Percentiles rank a stretch among this genome's conserved stretches.
These are phyloP conservation scores for Cyrtodaria siliqua DNA, from an alignment of 2,888 invertebrate species.

Conservation along the genomic window DNA sequence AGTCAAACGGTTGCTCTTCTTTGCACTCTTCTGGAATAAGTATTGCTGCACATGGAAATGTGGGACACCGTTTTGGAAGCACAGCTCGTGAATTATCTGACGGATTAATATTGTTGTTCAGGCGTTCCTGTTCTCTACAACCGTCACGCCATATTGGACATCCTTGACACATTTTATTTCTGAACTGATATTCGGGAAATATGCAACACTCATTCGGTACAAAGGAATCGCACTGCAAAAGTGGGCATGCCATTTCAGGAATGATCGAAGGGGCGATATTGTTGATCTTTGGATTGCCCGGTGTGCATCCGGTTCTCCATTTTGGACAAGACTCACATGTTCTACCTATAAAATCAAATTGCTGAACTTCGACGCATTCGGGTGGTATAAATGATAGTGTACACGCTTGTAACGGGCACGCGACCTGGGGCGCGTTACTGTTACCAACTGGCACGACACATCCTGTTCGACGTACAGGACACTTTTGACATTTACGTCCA, in stretches of 20 bases:
- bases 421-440: not conserved
- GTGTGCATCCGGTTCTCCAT: conserved; percentile 36
- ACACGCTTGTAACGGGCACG: conserved; percentile 38
- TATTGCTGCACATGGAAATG: conserved; percentile 30
- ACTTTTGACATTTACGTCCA: conserved; percentile 46
- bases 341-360: conserved; percentile 19
- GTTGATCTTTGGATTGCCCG: not conserved
- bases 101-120: not conserved
- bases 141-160: conserved; percentile 36
- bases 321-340: conserved; percentile 30
- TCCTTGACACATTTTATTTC: conserved; percentile 22
- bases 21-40: conserved; percentile 33
- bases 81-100: too few species aligned
- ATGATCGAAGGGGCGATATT: not conserved
- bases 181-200: conserved; percentile 17
- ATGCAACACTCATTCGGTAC: conserved; percentile 30
- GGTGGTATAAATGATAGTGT: conserved; percentile 22
- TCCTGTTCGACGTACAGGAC: conserved; percentile 21
- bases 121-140: conserved; percentile 30
- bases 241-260: not conserved
- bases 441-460: not conserved
- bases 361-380: conserved; percentile 41
- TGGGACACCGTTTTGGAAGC: conserved; percentile 21
- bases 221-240: not conserved
- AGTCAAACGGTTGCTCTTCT: conserved; percentile 28